Evolutionary conservation across 2,797 vertebrate genomes (phyloP).

Genomic region (Lycodopsis pacificus): DNA sequence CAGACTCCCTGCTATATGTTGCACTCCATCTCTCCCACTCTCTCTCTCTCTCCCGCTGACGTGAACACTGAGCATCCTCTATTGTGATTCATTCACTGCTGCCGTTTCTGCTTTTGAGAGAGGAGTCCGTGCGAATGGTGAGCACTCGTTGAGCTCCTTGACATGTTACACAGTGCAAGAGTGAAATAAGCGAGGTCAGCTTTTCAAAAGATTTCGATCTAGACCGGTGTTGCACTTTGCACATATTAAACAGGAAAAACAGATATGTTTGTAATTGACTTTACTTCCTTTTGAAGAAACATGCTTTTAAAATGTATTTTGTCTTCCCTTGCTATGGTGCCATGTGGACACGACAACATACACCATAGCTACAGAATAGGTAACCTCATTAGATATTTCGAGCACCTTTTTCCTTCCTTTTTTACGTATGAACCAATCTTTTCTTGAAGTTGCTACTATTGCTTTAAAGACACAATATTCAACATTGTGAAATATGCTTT

Average conservation of each 20-base stretch:
- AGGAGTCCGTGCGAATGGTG: conserved; percentile 16
- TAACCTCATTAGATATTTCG: background rate
- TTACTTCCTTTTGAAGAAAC: background rate
- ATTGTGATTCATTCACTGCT: conserved; percentile 44
- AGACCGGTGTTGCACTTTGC: background rate
- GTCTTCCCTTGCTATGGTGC: background rate
- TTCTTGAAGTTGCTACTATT: background rate
- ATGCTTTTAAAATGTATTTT: background rate
- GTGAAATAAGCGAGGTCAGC: conserved; percentile 17
- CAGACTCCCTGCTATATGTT: conserved; percentile 45
- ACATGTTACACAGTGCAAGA: conserved; percentile 9
- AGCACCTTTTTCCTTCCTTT: background rate
- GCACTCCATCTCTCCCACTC: conserved; percentile 32
- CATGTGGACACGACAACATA: background rate
- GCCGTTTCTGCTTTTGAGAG: conserved; percentile 25
- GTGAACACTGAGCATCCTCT: conserved; percentile 36
- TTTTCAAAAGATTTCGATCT: background rate
- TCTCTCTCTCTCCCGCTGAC: conserved; percentile 34
- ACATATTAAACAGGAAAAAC: background rate
- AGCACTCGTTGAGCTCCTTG: conserved; percentile 17
- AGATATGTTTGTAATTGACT: background rate
- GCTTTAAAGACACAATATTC: background rate
- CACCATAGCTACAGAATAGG: background rate
- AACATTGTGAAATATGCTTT: background rate
- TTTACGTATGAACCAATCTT: background rate